Evolutionary conservation across 35 echinoderm and acorn worm genomes (phyloP).

Genomic region (Heliocidaris erythrogramma): DNA sequence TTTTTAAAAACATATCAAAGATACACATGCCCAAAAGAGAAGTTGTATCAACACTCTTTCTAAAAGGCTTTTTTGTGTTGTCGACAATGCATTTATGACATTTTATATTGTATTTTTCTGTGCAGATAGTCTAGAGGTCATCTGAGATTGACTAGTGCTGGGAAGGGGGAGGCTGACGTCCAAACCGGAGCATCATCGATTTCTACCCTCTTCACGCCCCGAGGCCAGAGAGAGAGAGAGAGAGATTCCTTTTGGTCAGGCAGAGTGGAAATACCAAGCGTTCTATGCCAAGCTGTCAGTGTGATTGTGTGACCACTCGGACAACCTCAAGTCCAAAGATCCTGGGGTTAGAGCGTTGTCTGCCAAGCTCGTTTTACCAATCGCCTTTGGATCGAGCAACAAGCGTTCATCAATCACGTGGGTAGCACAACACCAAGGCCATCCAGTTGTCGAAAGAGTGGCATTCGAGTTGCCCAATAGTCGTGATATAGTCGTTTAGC

Average conservation of each 20-base stretch:
- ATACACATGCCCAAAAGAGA: not conserved
- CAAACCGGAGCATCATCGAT: not conserved
- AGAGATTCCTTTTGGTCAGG: not conserved
- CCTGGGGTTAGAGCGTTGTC: not conserved
- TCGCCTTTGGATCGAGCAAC: not conserved
- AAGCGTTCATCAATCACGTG: slow-evolving; percentile 1
- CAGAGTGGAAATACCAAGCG: not conserved
- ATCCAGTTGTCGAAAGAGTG: not conserved
- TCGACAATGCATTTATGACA: not conserved
- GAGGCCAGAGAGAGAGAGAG: not conserved
- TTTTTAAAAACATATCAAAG: not conserved
- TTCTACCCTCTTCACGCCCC: not conserved
- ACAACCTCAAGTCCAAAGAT: not conserved
- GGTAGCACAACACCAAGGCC: not conserved
- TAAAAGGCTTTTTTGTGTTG: not conserved
- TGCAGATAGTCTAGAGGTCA: not conserved
- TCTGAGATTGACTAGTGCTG: not conserved
- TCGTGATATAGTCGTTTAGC: not conserved
- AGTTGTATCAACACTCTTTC: not conserved
- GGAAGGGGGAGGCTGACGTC: not conserved
- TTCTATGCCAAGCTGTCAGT: not conserved
- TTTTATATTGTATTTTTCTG: not conserved
- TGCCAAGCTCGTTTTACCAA: not conserved
- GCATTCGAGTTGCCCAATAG: not conserved
- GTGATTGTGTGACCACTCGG: not conserved